Percentiles rank a stretch among this genome's conserved stretches.
Evolutionary conservation across 2,888 invertebrate species (phyloP).

Genomic region (Cartodere bifasciata): DNA sequence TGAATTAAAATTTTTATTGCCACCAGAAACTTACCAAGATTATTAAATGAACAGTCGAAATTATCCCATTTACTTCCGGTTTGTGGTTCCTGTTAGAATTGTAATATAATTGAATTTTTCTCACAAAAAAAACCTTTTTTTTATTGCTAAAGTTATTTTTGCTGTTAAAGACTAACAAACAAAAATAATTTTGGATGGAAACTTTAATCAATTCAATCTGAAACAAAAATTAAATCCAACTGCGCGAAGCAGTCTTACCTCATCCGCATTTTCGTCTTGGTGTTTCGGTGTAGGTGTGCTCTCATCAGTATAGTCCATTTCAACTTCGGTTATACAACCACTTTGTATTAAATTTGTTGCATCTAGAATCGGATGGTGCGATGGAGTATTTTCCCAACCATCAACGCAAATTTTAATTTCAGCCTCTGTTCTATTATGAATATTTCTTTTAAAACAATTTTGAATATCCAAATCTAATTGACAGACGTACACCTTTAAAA

Average conservation of each 20-base stretch:
- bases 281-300: conserved; percentile 23
- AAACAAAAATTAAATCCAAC: too few species aligned
- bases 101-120: too few species aligned
- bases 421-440: conserved; percentile 63
- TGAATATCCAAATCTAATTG: conserved; percentile 74
- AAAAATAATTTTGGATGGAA: too few species aligned
- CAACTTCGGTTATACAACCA: conserved; percentile 68
- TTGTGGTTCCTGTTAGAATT: conserved; percentile 35
- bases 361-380: conserved; percentile 71
- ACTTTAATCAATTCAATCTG: too few species aligned
- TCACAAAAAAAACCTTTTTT: too few species aligned
- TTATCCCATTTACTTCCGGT: conserved; percentile 73
- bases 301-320: conserved; percentile 53
- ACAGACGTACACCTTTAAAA: conserved; percentile 72
- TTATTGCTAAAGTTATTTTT: too few species aligned
- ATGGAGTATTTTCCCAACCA: conserved; percentile 67
- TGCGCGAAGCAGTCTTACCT: conserved; percentile 25
- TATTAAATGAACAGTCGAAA: conserved; percentile 66
- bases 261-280: conserved; percentile 39
- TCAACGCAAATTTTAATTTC: conserved; percentile 64
- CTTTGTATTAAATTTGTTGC: conserved; percentile 73
- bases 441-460: conserved; percentile 69
- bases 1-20: not conserved
- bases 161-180: too few species aligned
- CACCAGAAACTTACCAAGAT: conserved; percentile 61